Evolutionary conservation across 2,797 vertebrate genomes (phyloP).

Genomic region (Darevskia mixta): DNA sequence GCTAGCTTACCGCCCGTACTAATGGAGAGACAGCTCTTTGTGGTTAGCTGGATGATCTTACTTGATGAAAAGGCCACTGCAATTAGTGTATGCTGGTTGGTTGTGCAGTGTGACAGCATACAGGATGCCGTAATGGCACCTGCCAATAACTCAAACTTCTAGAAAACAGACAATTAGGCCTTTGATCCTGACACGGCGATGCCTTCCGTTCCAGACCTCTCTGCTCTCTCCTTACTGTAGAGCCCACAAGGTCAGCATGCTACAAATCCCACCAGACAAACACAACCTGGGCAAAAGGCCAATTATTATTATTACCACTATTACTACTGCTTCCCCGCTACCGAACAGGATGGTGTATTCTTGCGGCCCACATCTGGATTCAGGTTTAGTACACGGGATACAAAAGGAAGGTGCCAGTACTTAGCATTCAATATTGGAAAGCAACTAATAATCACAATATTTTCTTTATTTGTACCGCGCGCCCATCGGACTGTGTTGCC

Average conservation of each 20-base stretch:
- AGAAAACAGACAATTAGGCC: slow-evolving; percentile 92
- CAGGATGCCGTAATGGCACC: slow-evolving; percentile 88
- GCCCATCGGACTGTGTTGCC: no score
- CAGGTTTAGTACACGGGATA: background rate
- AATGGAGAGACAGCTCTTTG: slow-evolving; percentile 84
- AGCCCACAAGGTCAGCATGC: slow-evolving; percentile 86
- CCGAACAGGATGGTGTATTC: slow-evolving; percentile 27
- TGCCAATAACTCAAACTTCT: slow-evolving; percentile 93
- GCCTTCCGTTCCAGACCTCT: slow-evolving; percentile 87
- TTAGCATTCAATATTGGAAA: accelerated
- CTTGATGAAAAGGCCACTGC: slow-evolving; percentile 98
- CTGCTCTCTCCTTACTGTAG: slow-evolving; percentile 81
- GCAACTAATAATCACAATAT: accelerated
- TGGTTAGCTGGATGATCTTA: slow-evolving; percentile 88
- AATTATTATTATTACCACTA: slow-evolving; percentile 69
- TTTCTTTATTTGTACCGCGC: no score
- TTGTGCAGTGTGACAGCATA: slow-evolving; percentile 85
- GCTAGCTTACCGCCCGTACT: slow-evolving; percentile 78
- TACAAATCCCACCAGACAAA: slow-evolving; percentile 79
- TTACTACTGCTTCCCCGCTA: slow-evolving; percentile 64
- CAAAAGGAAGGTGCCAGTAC: background rate
- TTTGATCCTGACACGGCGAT: slow-evolving; percentile 80
- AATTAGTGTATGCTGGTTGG: slow-evolving; percentile 90
- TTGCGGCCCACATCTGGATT: background rate
- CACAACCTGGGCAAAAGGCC: slow-evolving; percentile 82